A percentile compares a stretch with the other conserved stretches of the same genome.
Evolutionary conservation across 2,113 vertebrate species (phyloP).

Genomic region (Laticauda laticaudata): DNA sequence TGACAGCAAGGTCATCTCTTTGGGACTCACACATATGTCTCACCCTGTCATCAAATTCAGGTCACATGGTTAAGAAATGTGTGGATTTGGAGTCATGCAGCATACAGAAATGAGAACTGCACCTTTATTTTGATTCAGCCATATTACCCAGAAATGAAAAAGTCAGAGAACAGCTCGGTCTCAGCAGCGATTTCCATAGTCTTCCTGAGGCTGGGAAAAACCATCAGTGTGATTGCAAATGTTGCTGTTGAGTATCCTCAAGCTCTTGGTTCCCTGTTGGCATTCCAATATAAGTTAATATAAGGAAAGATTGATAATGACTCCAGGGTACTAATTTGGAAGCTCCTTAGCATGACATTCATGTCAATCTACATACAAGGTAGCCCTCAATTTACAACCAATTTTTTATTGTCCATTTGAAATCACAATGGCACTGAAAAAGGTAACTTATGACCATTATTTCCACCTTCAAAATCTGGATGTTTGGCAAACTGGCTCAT

Average conservation of each 20-base stretch:
- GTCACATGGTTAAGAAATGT: background rate
- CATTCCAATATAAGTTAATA: background rate
- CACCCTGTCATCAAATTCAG: background rate
- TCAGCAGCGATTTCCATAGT: too few relatives aligned
- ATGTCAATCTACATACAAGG: background rate
- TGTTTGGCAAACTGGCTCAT: background rate
- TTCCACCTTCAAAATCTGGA: background rate
- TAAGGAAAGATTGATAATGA: background rate
- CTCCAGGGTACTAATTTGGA: background rate
- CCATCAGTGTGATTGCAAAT: background rate
- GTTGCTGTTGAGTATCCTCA: background rate
- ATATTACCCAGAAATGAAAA: background rate
- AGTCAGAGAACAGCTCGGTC: background rate
- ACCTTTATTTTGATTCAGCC: background rate
- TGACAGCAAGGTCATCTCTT: background rate
- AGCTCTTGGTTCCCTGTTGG: background rate
- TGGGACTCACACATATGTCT: background rate
- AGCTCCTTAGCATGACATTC: background rate
- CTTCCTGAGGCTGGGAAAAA: background rate
- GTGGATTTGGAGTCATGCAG: background rate
- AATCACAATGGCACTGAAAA: background rate
- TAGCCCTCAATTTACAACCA: background rate
- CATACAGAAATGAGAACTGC: background rate
- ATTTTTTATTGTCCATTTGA: background rate
- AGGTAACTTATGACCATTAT: background rate